A percentile compares a stretch with the other conserved stretches of the same genome.
Evolutionary conservation across 1,140 invertebrate species (phyloP).

Genomic region (Bursaphelenchus mucronatus): DNA sequence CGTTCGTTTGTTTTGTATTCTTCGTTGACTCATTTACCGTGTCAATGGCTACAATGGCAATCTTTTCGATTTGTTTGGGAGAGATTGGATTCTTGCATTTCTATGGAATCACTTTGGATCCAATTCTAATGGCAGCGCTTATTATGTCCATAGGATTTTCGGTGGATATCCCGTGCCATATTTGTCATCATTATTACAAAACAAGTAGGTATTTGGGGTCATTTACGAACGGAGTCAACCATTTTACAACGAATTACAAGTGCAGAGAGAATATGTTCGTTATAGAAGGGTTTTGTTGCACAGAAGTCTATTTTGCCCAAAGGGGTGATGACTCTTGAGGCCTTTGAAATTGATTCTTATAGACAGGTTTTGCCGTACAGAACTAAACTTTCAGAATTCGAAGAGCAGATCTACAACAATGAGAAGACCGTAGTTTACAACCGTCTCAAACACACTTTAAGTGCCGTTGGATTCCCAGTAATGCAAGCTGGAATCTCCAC

Average conservation of each 20-base stretch:
- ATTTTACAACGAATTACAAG: not conserved
- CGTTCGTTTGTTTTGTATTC: constrained; percentile 58
- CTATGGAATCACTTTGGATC: constrained; percentile 57
- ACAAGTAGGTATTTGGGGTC: not conserved
- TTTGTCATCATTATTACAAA: constrained; percentile 61
- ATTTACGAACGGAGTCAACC: not conserved
- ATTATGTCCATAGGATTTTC: constrained; percentile 62
- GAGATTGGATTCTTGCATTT: constrained; percentile 59
- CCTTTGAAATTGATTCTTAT: too few relatives aligned
- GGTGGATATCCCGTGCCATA: constrained; percentile 61
- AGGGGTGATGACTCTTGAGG: too few relatives aligned
- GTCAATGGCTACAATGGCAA: constrained; percentile 49
- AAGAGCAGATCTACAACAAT: not conserved
- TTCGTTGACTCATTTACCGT: constrained; percentile 58
- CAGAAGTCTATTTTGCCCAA: too few relatives aligned
- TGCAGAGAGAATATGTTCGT: not conserved
- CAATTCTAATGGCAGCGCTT: constrained; percentile 61
- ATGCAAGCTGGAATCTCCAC: constrained; percentile 27
- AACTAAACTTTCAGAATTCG: not conserved
- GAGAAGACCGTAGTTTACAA: not conserved
- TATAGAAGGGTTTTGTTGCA: too few relatives aligned
- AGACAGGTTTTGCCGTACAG: not conserved
- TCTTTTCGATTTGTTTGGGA: constrained; percentile 52
- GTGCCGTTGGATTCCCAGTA: constrained; percentile 24
- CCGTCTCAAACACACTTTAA: constrained; percentile 13